Evolutionary conservation across 2,888 invertebrate genomes (phyloP).

Genomic region (Parnassius glacialis): DNA sequence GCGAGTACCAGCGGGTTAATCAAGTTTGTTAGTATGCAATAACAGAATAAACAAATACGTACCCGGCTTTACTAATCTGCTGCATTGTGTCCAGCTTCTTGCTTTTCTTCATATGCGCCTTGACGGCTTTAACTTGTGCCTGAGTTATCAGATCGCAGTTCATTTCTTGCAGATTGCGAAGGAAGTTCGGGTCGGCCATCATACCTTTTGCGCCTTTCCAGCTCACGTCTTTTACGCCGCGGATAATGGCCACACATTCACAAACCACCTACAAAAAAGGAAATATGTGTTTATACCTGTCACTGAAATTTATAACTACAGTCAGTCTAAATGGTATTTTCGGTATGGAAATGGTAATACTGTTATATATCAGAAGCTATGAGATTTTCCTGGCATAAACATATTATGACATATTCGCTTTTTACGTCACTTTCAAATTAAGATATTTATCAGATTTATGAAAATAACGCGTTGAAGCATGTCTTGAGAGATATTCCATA

Average conservation of each 20-base stretch:
- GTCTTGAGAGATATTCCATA: too few relatives aligned
- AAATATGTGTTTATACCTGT: not conserved
- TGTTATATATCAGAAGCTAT: too few relatives aligned
- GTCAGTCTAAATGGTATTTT: too few relatives aligned
- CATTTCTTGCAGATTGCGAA: slow-evolving; percentile 90
- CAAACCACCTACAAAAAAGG: slow-evolving; percentile 83
- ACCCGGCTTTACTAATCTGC: slow-evolving; percentile 90
- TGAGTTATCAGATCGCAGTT: slow-evolving; percentile 89
- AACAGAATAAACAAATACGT: slow-evolving; percentile 20
- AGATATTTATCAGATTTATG: too few relatives aligned
- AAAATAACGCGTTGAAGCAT: too few relatives aligned
- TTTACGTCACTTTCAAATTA: too few relatives aligned
- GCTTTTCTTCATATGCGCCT: slow-evolving; percentile 85
- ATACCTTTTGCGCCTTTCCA: slow-evolving; percentile 96
- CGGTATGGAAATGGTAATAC: too few relatives aligned
- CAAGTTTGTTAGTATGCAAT: too few relatives aligned
- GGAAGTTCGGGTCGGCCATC: slow-evolving; percentile 95
- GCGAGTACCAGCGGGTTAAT: too few relatives aligned
- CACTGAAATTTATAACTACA: too few relatives aligned
- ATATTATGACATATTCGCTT: too few relatives aligned
- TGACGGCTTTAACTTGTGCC: slow-evolving; percentile 85
- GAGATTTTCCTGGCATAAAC: too few relatives aligned
- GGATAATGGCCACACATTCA: slow-evolving; percentile 93
- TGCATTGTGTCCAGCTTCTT: slow-evolving; percentile 91
- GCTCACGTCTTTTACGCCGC: slow-evolving; percentile 90